phyloP scores from a whole-genome alignment of 2,113 vertebrate genomes.

The Corvus cornix region DNA sequence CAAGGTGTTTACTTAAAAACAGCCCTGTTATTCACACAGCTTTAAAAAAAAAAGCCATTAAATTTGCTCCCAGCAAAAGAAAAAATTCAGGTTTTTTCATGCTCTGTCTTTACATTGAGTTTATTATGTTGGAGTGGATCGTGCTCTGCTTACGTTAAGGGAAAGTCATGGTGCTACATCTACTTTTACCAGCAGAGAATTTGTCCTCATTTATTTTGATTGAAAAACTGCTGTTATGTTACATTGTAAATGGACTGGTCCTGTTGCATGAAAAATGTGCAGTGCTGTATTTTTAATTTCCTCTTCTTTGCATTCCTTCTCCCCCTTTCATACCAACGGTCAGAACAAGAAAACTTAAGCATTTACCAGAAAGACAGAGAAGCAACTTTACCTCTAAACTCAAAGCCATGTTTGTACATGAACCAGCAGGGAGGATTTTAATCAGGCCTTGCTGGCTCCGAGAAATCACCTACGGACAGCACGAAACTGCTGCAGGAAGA shows the following conservation, averaged over 20 bases:
- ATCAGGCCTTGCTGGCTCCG: constrained; percentile 43
- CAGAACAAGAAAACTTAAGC: neutral
- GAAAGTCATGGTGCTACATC: neutral
- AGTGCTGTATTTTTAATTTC: constrained; percentile 28
- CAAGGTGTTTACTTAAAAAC: neutral
- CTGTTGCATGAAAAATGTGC: constrained; percentile 1
- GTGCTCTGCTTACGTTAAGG: neutral
- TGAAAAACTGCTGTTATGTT: neutral
- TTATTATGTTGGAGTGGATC: neutral
- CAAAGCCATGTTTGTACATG: neutral
- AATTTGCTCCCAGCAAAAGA: neutral
- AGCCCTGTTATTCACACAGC: neutral
- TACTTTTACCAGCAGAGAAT: constrained; percentile 19
- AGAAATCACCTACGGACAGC: constrained; percentile 21
- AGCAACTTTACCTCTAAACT: neutral
- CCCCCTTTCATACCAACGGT: neutral
- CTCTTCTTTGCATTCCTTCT: constrained; percentile 18
- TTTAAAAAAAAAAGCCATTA: neutral
- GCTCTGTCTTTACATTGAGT: neutral
- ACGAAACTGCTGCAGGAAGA: constrained; percentile 28
- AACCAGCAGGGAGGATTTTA: constrained; percentile 62
- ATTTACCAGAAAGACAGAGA: constrained; percentile 21
- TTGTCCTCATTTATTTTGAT: constrained; percentile 31
- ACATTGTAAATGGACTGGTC: neutral
- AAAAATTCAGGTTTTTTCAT: neutral